phyloP scores from a whole-genome alignment of 2,113 vertebrate genomes.

The Calonectris borealis region DNA sequence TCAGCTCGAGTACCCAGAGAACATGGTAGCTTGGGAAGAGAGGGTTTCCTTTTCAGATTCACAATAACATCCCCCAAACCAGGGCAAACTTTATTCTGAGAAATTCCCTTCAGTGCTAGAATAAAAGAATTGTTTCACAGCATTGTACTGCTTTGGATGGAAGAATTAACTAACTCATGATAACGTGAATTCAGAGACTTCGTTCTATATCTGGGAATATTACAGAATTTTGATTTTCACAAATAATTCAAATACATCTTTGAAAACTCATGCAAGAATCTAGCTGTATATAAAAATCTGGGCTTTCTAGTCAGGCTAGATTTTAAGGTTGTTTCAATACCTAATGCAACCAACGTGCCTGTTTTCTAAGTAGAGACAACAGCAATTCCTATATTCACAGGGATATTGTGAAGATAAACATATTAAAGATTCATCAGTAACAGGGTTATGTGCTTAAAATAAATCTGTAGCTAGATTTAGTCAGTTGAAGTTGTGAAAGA shows the following conservation, averaged over 20 bases:
- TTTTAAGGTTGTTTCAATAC: background rate
- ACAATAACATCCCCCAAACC: background rate
- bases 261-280: background rate
- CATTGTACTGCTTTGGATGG: background rate
- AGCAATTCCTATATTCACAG: background rate
- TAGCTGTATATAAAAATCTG: background rate
- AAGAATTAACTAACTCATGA: background rate
- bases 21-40: background rate
- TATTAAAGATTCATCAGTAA: constrained; percentile 18
- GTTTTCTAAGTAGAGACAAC: background rate
- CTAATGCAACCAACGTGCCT: background rate
- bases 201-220: background rate
- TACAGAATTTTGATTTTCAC: background rate
- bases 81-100: background rate
- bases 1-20: background rate
- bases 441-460: background rate
- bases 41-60: background rate
- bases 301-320: background rate
- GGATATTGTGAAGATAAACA: background rate
- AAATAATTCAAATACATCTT: background rate
- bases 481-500: background rate
- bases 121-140: background rate
- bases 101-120: background rate
- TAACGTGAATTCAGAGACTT: background rate
- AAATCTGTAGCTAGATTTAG: background rate